Evolutionary conservation across 2,113 vertebrate genomes (phyloP), one percentile per base, ranked within the genome.

Genomic region (Gnathonemus echidnorhynchus): DNA sequence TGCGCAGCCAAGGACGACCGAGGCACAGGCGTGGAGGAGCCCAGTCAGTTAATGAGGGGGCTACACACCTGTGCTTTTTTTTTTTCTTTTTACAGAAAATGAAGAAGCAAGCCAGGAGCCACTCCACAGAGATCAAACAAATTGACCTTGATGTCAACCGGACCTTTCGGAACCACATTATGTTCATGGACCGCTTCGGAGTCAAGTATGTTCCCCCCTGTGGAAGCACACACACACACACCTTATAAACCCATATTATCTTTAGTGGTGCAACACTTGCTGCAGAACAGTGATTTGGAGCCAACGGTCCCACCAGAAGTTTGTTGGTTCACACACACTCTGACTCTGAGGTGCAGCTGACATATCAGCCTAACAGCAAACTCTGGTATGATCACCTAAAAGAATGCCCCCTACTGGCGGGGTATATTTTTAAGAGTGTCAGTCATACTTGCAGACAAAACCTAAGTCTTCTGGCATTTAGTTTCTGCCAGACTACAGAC

Each of bases 161-260:
- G 90, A 98, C 98, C 46, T 98, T 98, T 93, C 96, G 97, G 70
- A 98, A 98, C 94, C 97, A 98, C 93, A 97, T 98, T 93, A 98
- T 98, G 97, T 98, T 98, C 89, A 97, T 95, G 94, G 97, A 98
- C 42, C 97, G 98, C 92, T 98, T 97, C 0, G 97, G 97, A 91
- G 97, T 98, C 92, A 98, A 97, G 97, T 98, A 94, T 95, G 97
- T 62, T 74, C 56, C 35, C 11, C n/a, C 39, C 70, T 90, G 42
- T 86, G 62, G 9, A 70, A 70, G 10, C 74, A 19, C 31, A 39
- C 35, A 31, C 27, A 11, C 58, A 66, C 58, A 27, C 9, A 62
- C n/a, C 62, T 66, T 3, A 66, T 27, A 66, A 27, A 66, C n/a
- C 62, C 77, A 83, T 42, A 13, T 48, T 24, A 35, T 49, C 66